Evolutionary conservation across 2,797 vertebrate species (phyloP).

Genomic region (Scolopax rusticola): DNA sequence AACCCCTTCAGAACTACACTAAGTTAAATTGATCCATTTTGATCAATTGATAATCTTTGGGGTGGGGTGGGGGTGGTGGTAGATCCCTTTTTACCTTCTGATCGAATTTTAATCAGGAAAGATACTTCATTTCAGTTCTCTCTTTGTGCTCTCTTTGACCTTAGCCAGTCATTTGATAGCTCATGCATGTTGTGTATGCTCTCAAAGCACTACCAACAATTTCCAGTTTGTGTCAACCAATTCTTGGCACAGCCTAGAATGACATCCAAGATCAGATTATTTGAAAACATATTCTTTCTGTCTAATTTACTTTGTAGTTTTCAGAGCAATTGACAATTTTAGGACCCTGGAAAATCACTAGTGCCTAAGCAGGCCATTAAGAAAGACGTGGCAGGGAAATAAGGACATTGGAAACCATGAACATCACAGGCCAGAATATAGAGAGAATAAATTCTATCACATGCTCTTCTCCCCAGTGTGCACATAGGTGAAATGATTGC

Average conservation of each 20-base stretch:
- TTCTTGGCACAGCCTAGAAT: background rate
- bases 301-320: background rate
- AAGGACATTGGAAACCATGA: background rate
- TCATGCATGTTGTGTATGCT: background rate
- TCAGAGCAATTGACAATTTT: background rate
- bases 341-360: background rate
- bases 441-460: background rate
- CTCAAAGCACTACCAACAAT: background rate
- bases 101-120: background rate
- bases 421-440: background rate
- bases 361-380: background rate
- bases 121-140: background rate
- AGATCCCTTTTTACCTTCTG: background rate
- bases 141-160: background rate
- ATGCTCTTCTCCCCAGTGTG: too few species aligned
- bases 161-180: background rate
- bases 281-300: background rate
- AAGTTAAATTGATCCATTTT: background rate
- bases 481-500: background rate
- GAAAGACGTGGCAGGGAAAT: background rate
- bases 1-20: background rate
- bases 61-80: background rate
- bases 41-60: background rate
- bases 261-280: background rate
- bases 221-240: fast-evolving